Evolutionary conservation across 2,113 vertebrate genomes (phyloP).

Genomic region (Sceloporus undulatus): DNA sequence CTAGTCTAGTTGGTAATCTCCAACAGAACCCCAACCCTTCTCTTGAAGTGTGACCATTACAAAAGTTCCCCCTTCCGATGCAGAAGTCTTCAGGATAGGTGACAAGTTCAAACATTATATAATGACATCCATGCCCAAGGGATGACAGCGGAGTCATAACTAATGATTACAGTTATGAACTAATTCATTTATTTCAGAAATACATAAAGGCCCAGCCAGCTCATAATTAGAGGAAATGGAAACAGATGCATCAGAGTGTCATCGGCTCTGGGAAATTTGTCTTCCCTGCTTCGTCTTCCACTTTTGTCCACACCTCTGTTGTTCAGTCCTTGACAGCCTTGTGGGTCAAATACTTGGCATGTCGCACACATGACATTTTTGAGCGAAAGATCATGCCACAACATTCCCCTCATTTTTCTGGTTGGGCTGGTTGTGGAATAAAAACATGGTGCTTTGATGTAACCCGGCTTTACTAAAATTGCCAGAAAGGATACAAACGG

Average conservation of each 20-base stretch:
- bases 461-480: neutral
- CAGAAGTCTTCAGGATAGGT: neutral
- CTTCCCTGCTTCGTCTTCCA: neutral
- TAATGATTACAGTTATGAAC: neutral
- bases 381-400: neutral
- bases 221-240: neutral
- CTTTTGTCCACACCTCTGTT: neutral
- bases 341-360: neutral
- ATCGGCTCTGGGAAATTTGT: neutral
- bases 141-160: too few relatives aligned
- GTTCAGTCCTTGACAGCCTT: neutral
- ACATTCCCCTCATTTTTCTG: accelerated
- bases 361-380: neutral
- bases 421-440: neutral
- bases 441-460: too few relatives aligned
- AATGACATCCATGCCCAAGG: too few relatives aligned
- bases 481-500: neutral
- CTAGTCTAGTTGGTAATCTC: neutral
- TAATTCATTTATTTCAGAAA: neutral
- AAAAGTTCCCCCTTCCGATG: too few relatives aligned
- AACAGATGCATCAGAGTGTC: neutral
- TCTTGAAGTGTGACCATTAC: too few relatives aligned
- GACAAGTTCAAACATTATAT: neutral
- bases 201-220: neutral
- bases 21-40: too few relatives aligned